Evolutionary conservation across 1,140 invertebrate genomes (phyloP).

Genomic region (Brachionus angularis): DNA sequence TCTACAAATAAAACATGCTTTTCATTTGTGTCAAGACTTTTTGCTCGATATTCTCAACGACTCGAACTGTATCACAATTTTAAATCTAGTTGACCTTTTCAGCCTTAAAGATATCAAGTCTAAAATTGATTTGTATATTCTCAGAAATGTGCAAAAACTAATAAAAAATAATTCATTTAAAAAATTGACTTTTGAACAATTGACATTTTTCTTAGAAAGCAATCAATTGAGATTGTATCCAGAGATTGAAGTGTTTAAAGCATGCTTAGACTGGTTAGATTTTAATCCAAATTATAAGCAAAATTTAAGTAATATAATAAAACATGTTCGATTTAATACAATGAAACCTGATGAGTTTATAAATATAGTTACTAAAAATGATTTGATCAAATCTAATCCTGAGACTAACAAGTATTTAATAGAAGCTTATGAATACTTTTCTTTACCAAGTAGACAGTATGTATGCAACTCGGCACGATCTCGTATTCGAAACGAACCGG

Average conservation of each 20-base stretch:
- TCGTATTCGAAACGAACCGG: constrained; percentile 24
- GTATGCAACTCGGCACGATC: not conserved
- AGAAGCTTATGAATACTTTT: constrained; percentile 34
- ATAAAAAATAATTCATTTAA: constrained; percentile 7
- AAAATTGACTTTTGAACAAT: constrained; percentile 29
- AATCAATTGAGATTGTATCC: constrained; percentile 13
- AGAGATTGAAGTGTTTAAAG: constrained; percentile 30
- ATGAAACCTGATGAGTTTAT: constrained; percentile 33
- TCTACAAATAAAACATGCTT: constrained; percentile 53
- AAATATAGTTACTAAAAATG: not conserved
- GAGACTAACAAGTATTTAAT: not conserved
- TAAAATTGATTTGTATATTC: constrained; percentile 18
- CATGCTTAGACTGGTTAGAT: constrained; percentile 28
- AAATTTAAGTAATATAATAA: not conserved
- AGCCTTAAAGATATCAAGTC: constrained; percentile 45
- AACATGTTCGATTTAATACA: constrained; percentile 38
- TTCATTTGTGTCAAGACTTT: constrained; percentile 54
- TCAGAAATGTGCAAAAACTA: constrained; percentile 17
- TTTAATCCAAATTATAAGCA: not conserved
- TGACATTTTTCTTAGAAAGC: not conserved
- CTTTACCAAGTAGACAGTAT: constrained; percentile 26
- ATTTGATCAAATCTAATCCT: not conserved
- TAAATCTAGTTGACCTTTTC: constrained; percentile 55
- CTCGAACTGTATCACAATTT: constrained; percentile 55
- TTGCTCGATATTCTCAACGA: constrained; percentile 51